Percentiles rank a stretch among this genome's conserved stretches.
Conservation (phyloP, 2,888 invertebrate species). For the Sicus ferrugineus region DNA sequence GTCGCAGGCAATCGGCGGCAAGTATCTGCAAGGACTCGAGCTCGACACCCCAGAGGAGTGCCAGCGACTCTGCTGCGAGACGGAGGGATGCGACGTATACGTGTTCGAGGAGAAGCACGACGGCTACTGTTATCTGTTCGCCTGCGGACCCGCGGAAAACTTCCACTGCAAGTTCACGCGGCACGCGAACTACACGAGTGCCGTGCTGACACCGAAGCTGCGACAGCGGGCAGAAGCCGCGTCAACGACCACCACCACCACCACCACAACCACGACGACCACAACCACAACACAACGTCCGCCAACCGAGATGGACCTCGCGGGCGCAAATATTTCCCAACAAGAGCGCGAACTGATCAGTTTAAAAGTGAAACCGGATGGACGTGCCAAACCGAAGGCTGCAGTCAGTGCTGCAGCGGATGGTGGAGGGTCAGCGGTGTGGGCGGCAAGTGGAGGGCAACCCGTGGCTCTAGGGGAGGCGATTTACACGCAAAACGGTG, state of each 20-base stretch:
- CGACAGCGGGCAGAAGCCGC: constrained; percentile 46
- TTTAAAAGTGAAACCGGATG: constrained; percentile 59
- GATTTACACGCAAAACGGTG: too few species aligned
- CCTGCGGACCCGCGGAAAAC: constrained; percentile 88
- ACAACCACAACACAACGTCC: constrained; percentile 13
- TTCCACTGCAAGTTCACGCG: constrained; percentile 92
- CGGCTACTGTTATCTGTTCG: constrained; percentile 90
- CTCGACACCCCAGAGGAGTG: constrained; percentile 83
- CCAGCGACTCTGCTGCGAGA: constrained; percentile 85
- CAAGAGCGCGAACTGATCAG: constrained; percentile 64
- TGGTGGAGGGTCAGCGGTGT: background rate
- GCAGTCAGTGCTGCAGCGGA: background rate
- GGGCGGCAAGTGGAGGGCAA: background rate
- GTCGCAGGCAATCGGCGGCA: constrained; percentile 87
- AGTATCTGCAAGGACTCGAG: constrained; percentile 86
- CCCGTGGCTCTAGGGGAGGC: constrained; percentile 11
- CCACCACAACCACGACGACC: constrained; percentile 10
- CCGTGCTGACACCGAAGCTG: constrained; percentile 75
- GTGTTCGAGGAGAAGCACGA: constrained; percentile 87
- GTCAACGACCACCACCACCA: constrained; percentile 45
- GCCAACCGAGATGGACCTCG: too few species aligned
- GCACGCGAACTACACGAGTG: constrained; percentile 88
- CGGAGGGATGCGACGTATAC: constrained; percentile 87
- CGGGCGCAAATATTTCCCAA: constrained; percentile 59
- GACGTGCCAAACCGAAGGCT: constrained; percentile 44